A percentile compares a stretch with the other conserved stretches of the same genome.
These are phyloP conservation scores for Neomicropteryx cornuta DNA, from an alignment of 1,140 invertebrate genomes.

Conservation along the genomic window DNA sequence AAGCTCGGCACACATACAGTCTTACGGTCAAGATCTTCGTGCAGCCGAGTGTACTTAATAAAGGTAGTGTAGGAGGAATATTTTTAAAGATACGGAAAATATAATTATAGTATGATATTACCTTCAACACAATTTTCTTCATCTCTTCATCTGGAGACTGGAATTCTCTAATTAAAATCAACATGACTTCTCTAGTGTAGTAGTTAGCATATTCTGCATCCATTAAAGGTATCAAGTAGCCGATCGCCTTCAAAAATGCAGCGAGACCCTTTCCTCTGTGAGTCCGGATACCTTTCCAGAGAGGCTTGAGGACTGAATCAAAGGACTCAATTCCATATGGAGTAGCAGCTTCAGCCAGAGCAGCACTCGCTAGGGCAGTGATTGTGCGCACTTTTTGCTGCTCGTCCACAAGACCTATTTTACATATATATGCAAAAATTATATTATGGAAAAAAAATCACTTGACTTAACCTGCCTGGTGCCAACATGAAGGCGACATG, in stretches of 20 bases:
- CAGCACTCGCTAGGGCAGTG: constrained; percentile 96
- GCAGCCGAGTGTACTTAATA: too few relatives aligned
- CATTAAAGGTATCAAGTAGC: constrained; percentile 98
- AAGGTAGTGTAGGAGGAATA: too few relatives aligned
- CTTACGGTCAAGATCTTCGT: too few relatives aligned
- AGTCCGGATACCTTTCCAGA: constrained; percentile 98
- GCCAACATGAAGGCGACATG: too few relatives aligned
- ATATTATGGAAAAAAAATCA: too few relatives aligned
- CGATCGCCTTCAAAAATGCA: constrained; percentile 98
- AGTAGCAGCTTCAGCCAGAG: constrained; percentile 93
- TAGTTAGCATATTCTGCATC: constrained; percentile 99
- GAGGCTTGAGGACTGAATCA: constrained; percentile 96
- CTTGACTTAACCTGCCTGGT: too few relatives aligned
- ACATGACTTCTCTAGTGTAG: constrained; percentile 99
- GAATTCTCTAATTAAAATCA: constrained; percentile 98
- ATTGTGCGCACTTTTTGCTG: constrained; percentile 93
- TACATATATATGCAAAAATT: constrained; percentile 7
- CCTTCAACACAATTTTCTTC: constrained; percentile 99
- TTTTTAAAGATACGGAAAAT: constrained; percentile 1
- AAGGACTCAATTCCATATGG: constrained; percentile 99
- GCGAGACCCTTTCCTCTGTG: constrained; percentile 98
- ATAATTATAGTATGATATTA: constrained; percentile 23
- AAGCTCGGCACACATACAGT: too few relatives aligned
- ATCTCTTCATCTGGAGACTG: constrained; percentile 99
- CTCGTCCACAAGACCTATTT: constrained; percentile 62